Percentiles rank a stretch among this genome's conserved stretches.
Conservation (phyloP, 2,888 invertebrate genomes). For the Antheraea assamensis region DNA sequence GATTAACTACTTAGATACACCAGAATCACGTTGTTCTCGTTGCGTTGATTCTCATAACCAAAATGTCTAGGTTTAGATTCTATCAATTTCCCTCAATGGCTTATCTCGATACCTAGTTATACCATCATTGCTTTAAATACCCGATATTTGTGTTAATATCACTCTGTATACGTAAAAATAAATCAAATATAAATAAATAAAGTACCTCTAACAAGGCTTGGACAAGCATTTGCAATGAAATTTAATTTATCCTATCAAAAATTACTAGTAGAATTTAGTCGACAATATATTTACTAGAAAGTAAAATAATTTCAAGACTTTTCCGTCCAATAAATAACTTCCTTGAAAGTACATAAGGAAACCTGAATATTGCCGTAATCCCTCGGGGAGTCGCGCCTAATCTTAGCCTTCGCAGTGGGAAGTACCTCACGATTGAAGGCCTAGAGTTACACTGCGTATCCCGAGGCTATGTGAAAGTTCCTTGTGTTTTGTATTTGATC, state of each 20-base stretch:
- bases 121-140: too few relatives aligned
- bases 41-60: too few relatives aligned
- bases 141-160: too few relatives aligned
- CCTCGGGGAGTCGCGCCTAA: constrained; percentile 11
- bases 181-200: not conserved
- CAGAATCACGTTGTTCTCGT: too few relatives aligned
- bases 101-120: too few relatives aligned
- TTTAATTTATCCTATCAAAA: not conserved
- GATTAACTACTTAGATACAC: too few relatives aligned
- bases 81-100: too few relatives aligned
- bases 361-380: constrained; percentile 12
- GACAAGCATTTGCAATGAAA: too few relatives aligned
- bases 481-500: constrained; percentile 3
- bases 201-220: not conserved
- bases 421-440: constrained; percentile 13
- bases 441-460: constrained; percentile 11
- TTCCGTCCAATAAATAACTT: constrained; percentile 4
- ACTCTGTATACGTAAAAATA: too few relatives aligned
- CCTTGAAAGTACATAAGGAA: constrained; percentile 10
- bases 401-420: constrained; percentile 12
- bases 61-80: too few relatives aligned
- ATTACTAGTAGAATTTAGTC: not conserved
- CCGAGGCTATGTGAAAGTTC: constrained; percentile 13
- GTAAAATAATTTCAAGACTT: constrained; percentile 2
- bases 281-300: not conserved